Conservation (phyloP, 1,140 invertebrate species). For the Ceratitis capitata region DNA sequence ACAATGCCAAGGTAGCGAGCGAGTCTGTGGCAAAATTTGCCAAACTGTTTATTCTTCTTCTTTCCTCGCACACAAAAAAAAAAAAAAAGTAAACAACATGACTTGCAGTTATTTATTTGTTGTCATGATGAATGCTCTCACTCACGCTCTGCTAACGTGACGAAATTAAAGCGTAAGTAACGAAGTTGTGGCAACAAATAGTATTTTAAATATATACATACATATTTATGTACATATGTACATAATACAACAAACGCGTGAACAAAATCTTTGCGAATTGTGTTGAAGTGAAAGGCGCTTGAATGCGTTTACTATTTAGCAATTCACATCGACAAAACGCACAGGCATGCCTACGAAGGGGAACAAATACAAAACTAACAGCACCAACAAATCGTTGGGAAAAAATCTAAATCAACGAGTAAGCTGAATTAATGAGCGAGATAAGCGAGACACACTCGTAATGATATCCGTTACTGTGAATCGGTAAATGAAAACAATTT, state of each 20-base stretch:
- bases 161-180: neutral
- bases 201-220: no score
- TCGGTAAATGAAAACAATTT: neutral
- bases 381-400: neutral
- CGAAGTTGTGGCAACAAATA: neutral
- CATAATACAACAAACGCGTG: neutral
- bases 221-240: neutral
- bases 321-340: neutral
- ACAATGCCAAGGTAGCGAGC: neutral
- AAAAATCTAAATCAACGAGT: neutral
- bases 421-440: neutral
- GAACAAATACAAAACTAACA: neutral
- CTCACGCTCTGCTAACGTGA: neutral
- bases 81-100: neutral
- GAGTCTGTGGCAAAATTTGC: neutral
- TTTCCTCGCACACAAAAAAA: neutral
- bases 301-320: neutral
- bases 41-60: neutral
- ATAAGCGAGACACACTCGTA: neutral
- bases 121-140: neutral
- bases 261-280: neutral
- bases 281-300: neutral
- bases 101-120: neutral
- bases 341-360: neutral
- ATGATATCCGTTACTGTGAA: neutral